Percentiles rank a stretch among this genome's conserved stretches.
These are phyloP conservation scores for Pristis pectinata DNA, from an alignment of 2,797 vertebrate genomes.

Conservation along the genomic window DNA sequence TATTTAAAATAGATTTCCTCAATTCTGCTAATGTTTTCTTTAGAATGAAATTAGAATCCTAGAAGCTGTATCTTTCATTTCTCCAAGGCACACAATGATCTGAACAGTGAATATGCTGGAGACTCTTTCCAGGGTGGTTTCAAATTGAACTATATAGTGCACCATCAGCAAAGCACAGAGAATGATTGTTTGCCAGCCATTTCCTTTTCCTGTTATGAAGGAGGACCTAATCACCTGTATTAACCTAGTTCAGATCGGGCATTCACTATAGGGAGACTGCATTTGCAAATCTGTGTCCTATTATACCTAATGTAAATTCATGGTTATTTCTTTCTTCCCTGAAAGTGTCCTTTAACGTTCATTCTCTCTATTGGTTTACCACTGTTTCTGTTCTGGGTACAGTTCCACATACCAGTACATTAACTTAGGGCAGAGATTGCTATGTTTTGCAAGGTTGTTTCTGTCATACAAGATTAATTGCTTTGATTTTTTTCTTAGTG, in stretches of 20 bases:
- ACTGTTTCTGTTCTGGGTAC: background rate
- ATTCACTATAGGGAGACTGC: background rate
- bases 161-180: background rate
- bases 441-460: background rate
- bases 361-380: too few species aligned
- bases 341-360: background rate
- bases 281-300: background rate
- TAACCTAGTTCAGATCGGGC: background rate
- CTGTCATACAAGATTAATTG: background rate
- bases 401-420: background rate
- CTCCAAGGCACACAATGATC: background rate
- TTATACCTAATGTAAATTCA: background rate
- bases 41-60: background rate
- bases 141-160: background rate
- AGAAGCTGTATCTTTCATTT: background rate
- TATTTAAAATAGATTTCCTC: background rate
- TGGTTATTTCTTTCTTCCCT: background rate
- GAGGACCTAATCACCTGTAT: background rate
- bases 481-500: constrained; percentile 50
- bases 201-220: background rate
- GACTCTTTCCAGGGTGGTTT: background rate
- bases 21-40: background rate
- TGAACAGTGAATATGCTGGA: background rate
- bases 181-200: too few species aligned
- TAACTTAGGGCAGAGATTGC: background rate